Evolutionary conservation across 2,797 vertebrate species (phyloP).

Genomic region (Anguilla anguilla): DNA sequence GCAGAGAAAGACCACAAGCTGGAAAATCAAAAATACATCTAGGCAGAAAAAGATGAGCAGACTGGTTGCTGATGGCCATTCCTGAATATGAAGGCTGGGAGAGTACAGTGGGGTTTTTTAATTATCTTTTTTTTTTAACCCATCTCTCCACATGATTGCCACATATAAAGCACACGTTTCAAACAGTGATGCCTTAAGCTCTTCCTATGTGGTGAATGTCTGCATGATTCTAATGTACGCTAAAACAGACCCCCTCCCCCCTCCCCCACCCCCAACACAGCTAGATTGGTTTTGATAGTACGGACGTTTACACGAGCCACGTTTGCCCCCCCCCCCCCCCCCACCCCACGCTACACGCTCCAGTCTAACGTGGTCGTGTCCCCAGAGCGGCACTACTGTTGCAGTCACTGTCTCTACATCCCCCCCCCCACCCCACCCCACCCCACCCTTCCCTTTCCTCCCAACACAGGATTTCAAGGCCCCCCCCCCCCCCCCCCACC

Average conservation of each 20-base stretch:
- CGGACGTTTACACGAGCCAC: neutral
- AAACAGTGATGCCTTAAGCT: neutral
- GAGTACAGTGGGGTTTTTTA: neutral
- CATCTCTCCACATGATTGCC: neutral
- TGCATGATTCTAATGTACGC: conserved; percentile 53
- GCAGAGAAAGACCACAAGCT: neutral
- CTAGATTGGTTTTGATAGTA: neutral
- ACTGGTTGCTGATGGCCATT: neutral
- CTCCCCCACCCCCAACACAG: conserved; percentile 8
- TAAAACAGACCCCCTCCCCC: conserved; percentile 62
- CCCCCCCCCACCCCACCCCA: conserved; percentile 16
- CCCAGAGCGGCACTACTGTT: neutral
- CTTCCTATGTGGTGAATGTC: neutral
- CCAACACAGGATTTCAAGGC: conserved; percentile 44
- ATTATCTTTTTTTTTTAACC: neutral
- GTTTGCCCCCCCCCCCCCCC: neutral
- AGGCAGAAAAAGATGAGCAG: neutral
- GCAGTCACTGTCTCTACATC: neutral
- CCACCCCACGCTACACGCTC: neutral
- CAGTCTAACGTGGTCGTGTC: neutral
- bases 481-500: conserved; percentile 23
- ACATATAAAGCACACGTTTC: neutral
- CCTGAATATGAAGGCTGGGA: neutral
- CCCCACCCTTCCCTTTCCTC: conserved; percentile 14
- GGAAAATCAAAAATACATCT: neutral